Evolutionary conservation across 2,888 invertebrate genomes (phyloP).

Genomic region (Drosophila vallismaia): DNA sequence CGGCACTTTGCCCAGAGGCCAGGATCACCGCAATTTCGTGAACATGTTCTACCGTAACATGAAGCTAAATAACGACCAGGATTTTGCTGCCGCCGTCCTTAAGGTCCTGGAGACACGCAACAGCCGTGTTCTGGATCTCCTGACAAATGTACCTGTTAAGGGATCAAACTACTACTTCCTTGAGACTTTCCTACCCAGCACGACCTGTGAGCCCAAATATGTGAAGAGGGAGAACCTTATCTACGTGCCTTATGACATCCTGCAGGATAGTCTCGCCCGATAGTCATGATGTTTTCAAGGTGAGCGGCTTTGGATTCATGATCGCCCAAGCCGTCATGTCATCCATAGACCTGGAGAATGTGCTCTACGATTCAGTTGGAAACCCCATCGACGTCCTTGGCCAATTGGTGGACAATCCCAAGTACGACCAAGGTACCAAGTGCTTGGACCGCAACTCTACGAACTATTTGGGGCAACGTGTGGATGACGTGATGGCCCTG

Average conservation of each 20-base stretch:
- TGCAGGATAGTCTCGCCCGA: constrained; percentile 55
- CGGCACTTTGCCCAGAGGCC: constrained; percentile 68
- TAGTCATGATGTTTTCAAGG: constrained; percentile 62
- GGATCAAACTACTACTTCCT: constrained; percentile 23
- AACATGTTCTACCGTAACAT: constrained; percentile 59
- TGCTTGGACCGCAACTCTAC: constrained; percentile 58
- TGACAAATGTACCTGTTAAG: constrained; percentile 8
- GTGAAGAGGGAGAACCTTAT: constrained; percentile 67
- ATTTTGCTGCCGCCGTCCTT: constrained; percentile 67
- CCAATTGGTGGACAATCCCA: constrained; percentile 29
- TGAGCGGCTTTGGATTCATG: constrained; percentile 71
- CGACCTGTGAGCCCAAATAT: constrained; percentile 62
- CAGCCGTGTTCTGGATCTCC: constrained; percentile 18
- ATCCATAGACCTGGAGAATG: constrained; percentile 61
- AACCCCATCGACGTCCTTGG: constrained; percentile 32
- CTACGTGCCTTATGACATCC: constrained; percentile 68
- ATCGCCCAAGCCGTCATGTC: constrained; percentile 75
- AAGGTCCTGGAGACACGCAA: constrained; percentile 51
- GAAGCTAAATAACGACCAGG: constrained; percentile 18
- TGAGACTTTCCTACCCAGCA: constrained; percentile 25
- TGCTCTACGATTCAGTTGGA: constrained; percentile 56
- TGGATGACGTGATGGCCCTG: constrained; percentile 73
- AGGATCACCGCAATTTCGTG: constrained; percentile 44
- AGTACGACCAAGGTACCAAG: constrained; percentile 5
- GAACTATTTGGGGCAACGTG: constrained; percentile 64